Evolutionary conservation across 2,113 vertebrate species (phyloP), one percentile per base, ranked within the genome.

Genomic region (Neomonachus schauinslandi): DNA sequence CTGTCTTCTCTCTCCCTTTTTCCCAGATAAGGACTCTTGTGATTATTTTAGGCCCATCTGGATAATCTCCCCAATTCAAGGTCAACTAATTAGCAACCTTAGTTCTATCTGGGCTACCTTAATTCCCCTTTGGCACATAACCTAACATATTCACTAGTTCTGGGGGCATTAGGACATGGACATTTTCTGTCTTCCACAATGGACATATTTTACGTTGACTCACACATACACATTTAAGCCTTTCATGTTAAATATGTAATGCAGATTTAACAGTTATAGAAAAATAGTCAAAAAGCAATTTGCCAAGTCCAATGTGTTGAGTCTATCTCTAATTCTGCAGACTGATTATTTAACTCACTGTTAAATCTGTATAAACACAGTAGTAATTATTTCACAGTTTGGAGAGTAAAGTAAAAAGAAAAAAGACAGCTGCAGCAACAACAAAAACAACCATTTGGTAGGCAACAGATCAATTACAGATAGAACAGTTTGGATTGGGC

Each of bases 191-290:
- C 39, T 51, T 28, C 8, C 18, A 63, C 19, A 69, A 2, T 31
- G n/a, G 26, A 31, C 26, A 84, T n/a, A 36, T 59, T 81, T 71
- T 84, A 88, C 10, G 63, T 4, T 55, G 51, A 77, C 74, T 89
- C 57, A 15, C 14, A 77, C 71, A 65, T 21, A 65, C 5, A 79
- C 63, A 53, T 53, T 46, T 77, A 89, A 89, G 13, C 42, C 31
- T 90, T 86, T 95, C 36, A 31, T 80, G 21, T 91, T 59, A 94
- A 92, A 83, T 53, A 81, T 82, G 14, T 49, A 88, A 81, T 57
- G 10, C 31, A 57, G 9, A 72, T 49, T 95, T 94, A 65, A 65
- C 5, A 55, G 72, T 81, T 33, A 65, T 8, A 49, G 42, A 84
- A 81, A 95, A 95, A 87, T 53, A 77, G 10, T 26, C 90, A 71